phyloP scores from a whole-genome alignment of 2,113 vertebrate genomes.

The Herpetotheres cachinnans region DNA sequence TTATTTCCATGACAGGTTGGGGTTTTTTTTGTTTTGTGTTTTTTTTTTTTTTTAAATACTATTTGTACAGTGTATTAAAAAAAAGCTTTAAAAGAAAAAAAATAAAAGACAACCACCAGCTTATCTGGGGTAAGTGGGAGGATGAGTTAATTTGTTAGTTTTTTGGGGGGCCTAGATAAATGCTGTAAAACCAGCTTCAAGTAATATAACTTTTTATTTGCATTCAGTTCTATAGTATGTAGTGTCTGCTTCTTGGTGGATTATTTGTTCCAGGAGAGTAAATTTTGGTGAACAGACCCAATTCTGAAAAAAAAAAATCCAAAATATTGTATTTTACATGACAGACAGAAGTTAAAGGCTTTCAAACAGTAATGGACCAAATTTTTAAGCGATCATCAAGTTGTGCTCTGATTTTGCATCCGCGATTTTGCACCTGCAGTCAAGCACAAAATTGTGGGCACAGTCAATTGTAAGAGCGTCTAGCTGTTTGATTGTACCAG shows the following conservation, averaged over 20 bases:
- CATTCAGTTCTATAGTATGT: neutral
- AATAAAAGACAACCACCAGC: neutral
- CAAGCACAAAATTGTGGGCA: conserved; percentile 66
- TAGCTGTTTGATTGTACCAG: conserved; percentile 57
- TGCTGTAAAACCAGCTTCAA: neutral
- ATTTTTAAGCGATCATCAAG: conserved; percentile 18
- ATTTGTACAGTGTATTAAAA: neutral
- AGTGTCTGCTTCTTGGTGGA: neutral
- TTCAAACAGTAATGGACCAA: neutral
- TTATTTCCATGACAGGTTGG: rapidly evolving
- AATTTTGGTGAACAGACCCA: neutral
- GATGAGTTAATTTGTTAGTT: neutral
- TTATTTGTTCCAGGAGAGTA: neutral
- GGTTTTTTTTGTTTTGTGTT: no score
- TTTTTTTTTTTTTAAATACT: neutral
- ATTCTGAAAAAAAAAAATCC: neutral
- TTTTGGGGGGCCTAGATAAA: neutral
- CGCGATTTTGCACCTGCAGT: conserved; percentile 58
- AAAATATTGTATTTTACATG: neutral
- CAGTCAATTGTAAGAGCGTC: conserved; percentile 47
- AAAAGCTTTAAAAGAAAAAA: neutral
- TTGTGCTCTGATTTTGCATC: conserved; percentile 50
- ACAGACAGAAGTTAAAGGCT: neutral
- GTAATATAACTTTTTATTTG: neutral
- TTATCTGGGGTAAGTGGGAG: neutral